Percentiles rank a stretch among this genome's conserved stretches.
These are phyloP conservation scores for Odontesthes bonariensis DNA, from an alignment of 2,113 vertebrate genomes.

Conservation along the genomic window DNA sequence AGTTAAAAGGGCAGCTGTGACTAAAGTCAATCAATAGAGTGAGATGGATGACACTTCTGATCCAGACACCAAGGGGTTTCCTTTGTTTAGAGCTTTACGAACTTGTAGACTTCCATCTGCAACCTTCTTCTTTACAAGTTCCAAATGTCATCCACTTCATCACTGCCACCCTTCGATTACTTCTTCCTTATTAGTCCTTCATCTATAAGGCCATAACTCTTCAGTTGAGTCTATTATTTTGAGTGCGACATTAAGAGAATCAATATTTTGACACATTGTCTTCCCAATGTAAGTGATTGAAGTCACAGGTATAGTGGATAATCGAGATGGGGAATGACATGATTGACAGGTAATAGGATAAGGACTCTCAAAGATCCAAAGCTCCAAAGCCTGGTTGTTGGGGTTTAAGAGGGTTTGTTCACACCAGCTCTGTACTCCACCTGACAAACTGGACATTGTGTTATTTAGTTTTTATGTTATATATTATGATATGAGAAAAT, in stretches of 20 bases:
- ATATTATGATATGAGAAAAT: neutral
- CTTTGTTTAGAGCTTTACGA: constrained; percentile 53
- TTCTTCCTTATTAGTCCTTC: constrained; percentile 67
- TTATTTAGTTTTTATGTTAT: neutral
- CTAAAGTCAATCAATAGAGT: constrained; percentile 66
- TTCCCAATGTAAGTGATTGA: constrained; percentile 63
- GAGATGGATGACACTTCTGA: constrained; percentile 62
- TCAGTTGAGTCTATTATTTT: constrained; percentile 68
- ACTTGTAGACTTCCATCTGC: constrained; percentile 50
- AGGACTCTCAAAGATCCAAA: constrained; percentile 29
- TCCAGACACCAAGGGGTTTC: constrained; percentile 41
- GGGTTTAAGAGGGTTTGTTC: neutral
- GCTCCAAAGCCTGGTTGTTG: constrained; percentile 28
- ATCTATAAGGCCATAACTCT: constrained; percentile 61
- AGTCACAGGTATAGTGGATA: constrained; percentile 58
- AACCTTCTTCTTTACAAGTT: constrained; percentile 53
- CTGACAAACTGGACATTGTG: neutral
- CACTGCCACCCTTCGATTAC: constrained; percentile 69
- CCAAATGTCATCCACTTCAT: constrained; percentile 76
- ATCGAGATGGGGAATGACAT: constrained; percentile 45
- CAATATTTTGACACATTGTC: constrained; percentile 76
- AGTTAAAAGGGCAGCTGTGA: constrained; percentile 73
- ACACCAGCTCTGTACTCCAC: neutral
- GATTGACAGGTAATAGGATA: constrained; percentile 74
- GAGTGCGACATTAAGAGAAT: constrained; percentile 75